phyloP scores from a whole-genome alignment of 1,140 invertebrate species.

The Scaptodrosophila lebanonensis region DNA sequence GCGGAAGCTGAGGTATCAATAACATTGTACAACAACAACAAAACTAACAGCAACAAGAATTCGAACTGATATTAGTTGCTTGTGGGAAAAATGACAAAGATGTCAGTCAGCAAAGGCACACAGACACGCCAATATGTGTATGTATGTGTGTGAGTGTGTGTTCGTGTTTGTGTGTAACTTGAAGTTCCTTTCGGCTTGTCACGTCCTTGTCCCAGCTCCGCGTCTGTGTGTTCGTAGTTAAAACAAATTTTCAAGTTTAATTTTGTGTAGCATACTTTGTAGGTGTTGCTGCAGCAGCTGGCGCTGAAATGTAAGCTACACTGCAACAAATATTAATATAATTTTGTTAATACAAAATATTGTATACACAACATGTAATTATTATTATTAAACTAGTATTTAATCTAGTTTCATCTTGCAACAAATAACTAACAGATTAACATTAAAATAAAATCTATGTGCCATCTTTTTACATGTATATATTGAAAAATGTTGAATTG shows the following conservation, averaged over 20 bases:
- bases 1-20: conserved; percentile 62
- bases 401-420: too few relatives aligned
- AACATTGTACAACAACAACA: conserved; percentile 54
- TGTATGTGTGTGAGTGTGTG: not conserved
- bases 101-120: conserved; percentile 30
- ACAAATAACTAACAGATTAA: too few relatives aligned
- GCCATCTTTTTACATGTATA: too few relatives aligned
- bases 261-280: conserved; percentile 37
- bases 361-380: not conserved
- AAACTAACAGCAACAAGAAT: conserved; percentile 12
- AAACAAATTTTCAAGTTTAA: conserved; percentile 51
- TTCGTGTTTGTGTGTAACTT: conserved; percentile 8
- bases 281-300: not conserved
- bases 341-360: too few relatives aligned
- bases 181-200: conserved; percentile 17
- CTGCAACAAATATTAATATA: not conserved
- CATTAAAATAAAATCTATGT: too few relatives aligned
- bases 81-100: conserved; percentile 49
- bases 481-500: too few relatives aligned
- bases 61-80: conserved; percentile 45
- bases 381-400: too few relatives aligned
- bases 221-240: conserved; percentile 43
- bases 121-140: conserved; percentile 6
- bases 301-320: conserved; percentile 5
- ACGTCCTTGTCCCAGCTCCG: not conserved